Evolutionary conservation across 2,113 vertebrate species (phyloP).

Genomic region (Pterocles orientalis): DNA sequence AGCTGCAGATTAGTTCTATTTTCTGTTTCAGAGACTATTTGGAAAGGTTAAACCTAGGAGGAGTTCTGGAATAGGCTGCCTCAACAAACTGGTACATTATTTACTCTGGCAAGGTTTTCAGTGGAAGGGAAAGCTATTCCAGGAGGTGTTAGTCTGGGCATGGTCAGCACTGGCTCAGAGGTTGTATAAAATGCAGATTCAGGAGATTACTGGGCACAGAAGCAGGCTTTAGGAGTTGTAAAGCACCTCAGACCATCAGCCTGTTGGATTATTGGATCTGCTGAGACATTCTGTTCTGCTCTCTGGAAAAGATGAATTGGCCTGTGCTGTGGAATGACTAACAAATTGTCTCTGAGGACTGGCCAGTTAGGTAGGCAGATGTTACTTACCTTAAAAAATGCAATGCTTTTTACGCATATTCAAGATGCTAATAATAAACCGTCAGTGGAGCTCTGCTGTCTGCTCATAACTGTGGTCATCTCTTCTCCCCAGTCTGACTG

Average conservation of each 20-base stretch:
- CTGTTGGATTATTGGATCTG: neutral
- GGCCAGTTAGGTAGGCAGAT: conserved; percentile 64
- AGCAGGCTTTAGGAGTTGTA: conserved; percentile 4
- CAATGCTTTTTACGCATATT: neutral
- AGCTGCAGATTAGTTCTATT: conserved; percentile 25
- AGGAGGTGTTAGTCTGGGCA: conserved; percentile 60
- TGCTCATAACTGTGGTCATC: conserved; percentile 16
- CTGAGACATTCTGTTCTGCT: conserved; percentile 23
- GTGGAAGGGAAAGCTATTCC: neutral
- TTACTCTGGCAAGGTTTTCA: conserved; percentile 51
- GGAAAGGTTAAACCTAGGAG: conserved; percentile 40
- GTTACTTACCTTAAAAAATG: conserved; percentile 42
- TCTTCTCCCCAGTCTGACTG: conserved; percentile 22
- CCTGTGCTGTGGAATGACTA: conserved; percentile 46
- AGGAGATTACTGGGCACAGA: conserved; percentile 31
- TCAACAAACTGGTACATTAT: conserved; percentile 41
- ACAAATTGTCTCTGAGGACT: conserved; percentile 43
- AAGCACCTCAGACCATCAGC: conserved; percentile 1
- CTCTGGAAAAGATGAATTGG: conserved; percentile 58
- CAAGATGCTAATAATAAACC: conserved; percentile 48
- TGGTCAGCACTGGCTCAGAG: conserved; percentile 35
- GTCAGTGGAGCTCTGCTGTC: neutral
- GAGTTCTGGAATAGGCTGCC: conserved; percentile 52
- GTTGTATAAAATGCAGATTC: conserved; percentile 61
- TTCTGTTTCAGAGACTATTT: neutral